Conservation (phyloP, 1,140 invertebrate genomes). For the Penaeus chinensis region DNA sequence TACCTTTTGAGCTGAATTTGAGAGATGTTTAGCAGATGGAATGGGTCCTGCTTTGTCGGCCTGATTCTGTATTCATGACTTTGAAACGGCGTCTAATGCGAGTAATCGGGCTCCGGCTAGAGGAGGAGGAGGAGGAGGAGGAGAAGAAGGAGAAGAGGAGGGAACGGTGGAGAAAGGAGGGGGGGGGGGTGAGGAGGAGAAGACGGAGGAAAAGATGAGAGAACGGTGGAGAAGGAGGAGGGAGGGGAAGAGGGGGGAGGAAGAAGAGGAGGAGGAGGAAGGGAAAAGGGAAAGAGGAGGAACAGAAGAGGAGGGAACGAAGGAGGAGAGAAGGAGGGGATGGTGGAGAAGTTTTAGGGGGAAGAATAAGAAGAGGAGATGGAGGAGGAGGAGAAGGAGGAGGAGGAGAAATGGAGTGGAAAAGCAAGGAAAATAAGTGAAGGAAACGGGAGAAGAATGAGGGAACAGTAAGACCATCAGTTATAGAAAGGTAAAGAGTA, state of each 20-base stretch:
- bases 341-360: background rate
- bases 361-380: background rate
- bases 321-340: background rate
- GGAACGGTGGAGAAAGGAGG: background rate
- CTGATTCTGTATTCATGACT: constrained; percentile 62
- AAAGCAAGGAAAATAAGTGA: background rate
- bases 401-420: no score
- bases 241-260: background rate
- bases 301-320: background rate
- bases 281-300: background rate
- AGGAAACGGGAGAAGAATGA: background rate
- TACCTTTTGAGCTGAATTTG: constrained; percentile 54
- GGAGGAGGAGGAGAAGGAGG: background rate
- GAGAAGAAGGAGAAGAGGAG: background rate
- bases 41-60: constrained; percentile 47
- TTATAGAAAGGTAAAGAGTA: constrained; percentile 27
- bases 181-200: constrained; percentile 18
- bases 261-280: background rate
- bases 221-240: background rate
- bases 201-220: constrained; percentile 3
- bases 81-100: constrained; percentile 56
- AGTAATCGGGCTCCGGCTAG: constrained; percentile 39
- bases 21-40: constrained; percentile 59
- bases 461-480: background rate
- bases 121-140: constrained; percentile 17